Conservation (phyloP, 2,888 invertebrate genomes). For the Strigamia transsilvanica region DNA sequence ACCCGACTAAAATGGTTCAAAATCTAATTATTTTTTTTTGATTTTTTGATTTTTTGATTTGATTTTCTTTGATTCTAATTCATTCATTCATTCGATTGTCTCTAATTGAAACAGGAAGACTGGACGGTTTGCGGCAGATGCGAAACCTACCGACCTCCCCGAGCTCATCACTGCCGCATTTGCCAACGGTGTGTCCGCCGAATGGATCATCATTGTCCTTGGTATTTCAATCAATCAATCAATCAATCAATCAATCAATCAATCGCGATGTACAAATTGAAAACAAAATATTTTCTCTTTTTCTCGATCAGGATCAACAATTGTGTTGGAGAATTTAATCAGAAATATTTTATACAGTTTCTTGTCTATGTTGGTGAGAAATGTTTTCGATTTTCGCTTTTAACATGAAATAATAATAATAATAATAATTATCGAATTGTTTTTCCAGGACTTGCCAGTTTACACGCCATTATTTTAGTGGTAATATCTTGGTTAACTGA, state of each 20-base stretch:
- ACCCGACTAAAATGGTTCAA: no score
- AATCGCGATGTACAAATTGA: neutral
- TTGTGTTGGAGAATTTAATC: slow-evolving; percentile 90
- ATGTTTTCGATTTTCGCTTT: neutral
- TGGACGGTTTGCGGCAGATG: slow-evolving; percentile 85
- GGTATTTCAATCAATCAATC: slow-evolving; percentile 64
- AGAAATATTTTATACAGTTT: slow-evolving; percentile 91
- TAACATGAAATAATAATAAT: neutral
- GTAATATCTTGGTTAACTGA: slow-evolving; percentile 76
- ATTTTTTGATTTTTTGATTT: no score
- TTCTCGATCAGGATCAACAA: slow-evolving; percentile 78
- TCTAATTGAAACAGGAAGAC: slow-evolving; percentile 58
- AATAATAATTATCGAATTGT: neutral
- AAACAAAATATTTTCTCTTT: slow-evolving; percentile 48
- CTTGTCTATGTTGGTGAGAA: slow-evolving; percentile 78
- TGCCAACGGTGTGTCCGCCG: slow-evolving; percentile 81
- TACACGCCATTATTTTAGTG: slow-evolving; percentile 75
- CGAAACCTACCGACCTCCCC: slow-evolving; percentile 81
- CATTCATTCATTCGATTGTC: neutral
- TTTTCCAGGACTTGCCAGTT: slow-evolving; percentile 54
- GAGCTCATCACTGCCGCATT: slow-evolving; percentile 88
- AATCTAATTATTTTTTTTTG: no score
- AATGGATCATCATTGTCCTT: slow-evolving; percentile 89
- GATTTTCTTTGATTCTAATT: no score
- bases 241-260: neutral